Percentiles rank a stretch among this genome's conserved stretches.
Evolutionary conservation across 2,888 invertebrate genomes (phyloP).

Genomic region (Acanthosepion esculentum): DNA sequence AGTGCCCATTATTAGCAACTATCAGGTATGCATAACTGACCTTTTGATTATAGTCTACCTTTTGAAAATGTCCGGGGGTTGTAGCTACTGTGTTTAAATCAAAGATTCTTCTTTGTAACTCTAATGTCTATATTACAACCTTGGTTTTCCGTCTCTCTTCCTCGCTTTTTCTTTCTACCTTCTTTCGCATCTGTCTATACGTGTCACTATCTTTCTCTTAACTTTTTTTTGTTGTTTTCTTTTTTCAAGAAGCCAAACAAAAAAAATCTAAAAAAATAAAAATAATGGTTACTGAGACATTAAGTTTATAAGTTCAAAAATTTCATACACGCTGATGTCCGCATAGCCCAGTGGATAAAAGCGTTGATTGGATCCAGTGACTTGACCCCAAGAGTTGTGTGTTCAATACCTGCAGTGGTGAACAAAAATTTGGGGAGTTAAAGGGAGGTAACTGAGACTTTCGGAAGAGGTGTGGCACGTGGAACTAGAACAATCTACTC

Average conservation of each 20-base stretch:
- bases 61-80: neutral
- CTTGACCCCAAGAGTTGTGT: too few relatives aligned
- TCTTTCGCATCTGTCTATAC: neutral
- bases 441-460: too few relatives aligned
- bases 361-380: too few relatives aligned
- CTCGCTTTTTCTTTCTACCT: neutral
- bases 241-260: neutral
- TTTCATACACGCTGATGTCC: too few relatives aligned
- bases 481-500: too few relatives aligned
- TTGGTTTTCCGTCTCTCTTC: neutral
- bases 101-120: neutral
- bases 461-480: too few relatives aligned
- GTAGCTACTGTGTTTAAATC: neutral
- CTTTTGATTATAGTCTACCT: neutral
- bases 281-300: too few relatives aligned
- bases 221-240: neutral
- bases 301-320: too few relatives aligned
- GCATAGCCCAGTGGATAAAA: too few relatives aligned
- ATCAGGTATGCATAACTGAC: neutral
- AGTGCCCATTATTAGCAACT: neutral
- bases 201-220: neutral
- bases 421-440: too few relatives aligned
- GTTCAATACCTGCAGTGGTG: too few relatives aligned
- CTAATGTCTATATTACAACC: neutral
- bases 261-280: too few relatives aligned